Evolutionary conservation across 2,888 invertebrate species (phyloP), one percentile per base, ranked within the genome.

Genomic region (Rotaria magnacalcarata): DNA sequence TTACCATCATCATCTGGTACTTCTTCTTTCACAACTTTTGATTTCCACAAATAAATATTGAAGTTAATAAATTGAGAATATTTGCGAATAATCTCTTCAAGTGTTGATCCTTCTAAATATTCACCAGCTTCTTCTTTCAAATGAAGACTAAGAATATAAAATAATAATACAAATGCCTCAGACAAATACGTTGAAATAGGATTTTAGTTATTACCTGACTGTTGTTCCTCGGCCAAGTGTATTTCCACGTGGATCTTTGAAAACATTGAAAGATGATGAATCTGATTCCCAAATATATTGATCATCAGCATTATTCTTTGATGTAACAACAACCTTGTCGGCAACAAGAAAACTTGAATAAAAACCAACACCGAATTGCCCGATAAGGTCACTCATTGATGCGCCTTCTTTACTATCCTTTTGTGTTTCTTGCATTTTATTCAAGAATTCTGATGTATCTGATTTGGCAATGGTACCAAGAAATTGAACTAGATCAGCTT

Each of bases 11-110:
- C 90, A 50, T 88, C 89, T 21, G 89, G 88, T 47, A 87, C 88
- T 47, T 88, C 91, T 86, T 89, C 89, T 24, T 87, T 85, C 88
- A 92, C 92, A 90, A 47, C 27, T 60, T 93, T 94, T 89, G 93
- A 94, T 84, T 94, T 94, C 97, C 97, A 99, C 91, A 99, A 92
- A 92, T 95, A 95, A 91, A 99, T 99, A 87, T 96, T 96, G 93
- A 99, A 99, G 92, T 97, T 99, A 91, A 99, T 99, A 92, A 99
- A 99, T 92, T 99, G 98, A 10, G 97, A 97, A 92, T 99, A 99
- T 92, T 98, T 99, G 92, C 95, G 95, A 88, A 99, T 95, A 87
- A 99, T 93, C 89, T 94, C 94, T 89, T 94, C 94, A 88, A 99
- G 93, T 0, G 96, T 96, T 90, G 95, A 95, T 88, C 95, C 93